Evolutionary conservation across 1,140 invertebrate species (phyloP), one percentile per base, ranked within the genome.

Genomic region (Zelostemma sp.): DNA sequence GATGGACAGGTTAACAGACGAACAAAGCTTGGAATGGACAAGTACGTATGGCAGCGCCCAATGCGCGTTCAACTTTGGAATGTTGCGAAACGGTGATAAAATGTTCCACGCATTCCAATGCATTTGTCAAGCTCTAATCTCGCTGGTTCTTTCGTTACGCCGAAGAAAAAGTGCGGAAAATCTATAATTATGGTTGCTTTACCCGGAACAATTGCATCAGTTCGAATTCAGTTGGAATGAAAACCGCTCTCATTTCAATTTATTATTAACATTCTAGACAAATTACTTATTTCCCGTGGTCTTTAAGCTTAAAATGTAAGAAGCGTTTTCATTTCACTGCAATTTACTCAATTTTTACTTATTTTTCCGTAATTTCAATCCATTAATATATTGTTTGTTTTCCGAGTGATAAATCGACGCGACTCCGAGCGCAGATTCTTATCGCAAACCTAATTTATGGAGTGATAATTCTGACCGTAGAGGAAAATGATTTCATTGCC

Each of bases 1-100:
- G 57, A 50, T 65, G 40, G 68, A 62, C 68, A 54, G 57, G 43
- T 47, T 17, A 43, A 57, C 57, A 57, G 45, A 70, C 41, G 55
- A 65, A 65, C 57, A 53, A 45, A 62, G 53, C 46, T 33, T 33
- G 60, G 35, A 45, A 47, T 45, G 12, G 18, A 41, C 51, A 46
- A 60, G 46, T 14, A 25, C 45, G 54, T 38, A 58, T 35, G 31
- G 50, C 56, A 18, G 47, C 43, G 48, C 35, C 47, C 38, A 50
- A 56, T 40, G 58, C 41, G 18, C 48, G 17, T 16, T 48, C 51
- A 31, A 48, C 33, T 8, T 62, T 35, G 59, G 18, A 14, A 54
- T 62, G 60, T 35, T 25, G 46, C 16, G 25, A 49, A 15, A 31
- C 28, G 25, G 38, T 40, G 49, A 53, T 53, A 40, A 40, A 53